Evolutionary conservation across 2,797 vertebrate genomes (phyloP).

Genomic region (Tangara arthus): DNA sequence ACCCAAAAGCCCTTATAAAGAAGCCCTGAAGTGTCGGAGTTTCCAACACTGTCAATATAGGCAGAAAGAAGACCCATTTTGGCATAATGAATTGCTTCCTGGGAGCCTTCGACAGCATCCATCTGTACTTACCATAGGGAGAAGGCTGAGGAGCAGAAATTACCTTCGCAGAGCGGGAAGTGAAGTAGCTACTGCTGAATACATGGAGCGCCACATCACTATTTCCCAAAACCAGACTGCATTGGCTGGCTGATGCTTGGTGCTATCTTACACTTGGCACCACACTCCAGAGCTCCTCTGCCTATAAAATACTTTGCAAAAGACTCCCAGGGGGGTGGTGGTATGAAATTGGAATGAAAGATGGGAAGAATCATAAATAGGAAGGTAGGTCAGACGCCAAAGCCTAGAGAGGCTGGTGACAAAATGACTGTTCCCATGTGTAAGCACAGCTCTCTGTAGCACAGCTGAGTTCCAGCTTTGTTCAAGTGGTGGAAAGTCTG

Average conservation of each 20-base stretch:
- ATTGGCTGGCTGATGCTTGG: background rate
- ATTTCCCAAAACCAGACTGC: background rate
- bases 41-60: background rate
- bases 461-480: conserved; percentile 16
- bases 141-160: background rate
- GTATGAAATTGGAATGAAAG: background rate
- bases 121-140: accelerated
- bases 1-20: background rate
- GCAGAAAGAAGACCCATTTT: background rate
- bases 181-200: background rate
- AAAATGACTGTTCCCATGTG: conserved; percentile 28
- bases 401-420: background rate
- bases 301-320: background rate
- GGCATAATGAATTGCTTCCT: background rate
- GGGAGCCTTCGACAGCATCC: background rate
- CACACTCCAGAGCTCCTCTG: background rate
- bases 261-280: background rate
- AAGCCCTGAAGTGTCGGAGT: background rate
- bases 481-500: background rate
- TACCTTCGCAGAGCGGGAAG: background rate
- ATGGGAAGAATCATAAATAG: background rate
- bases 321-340: background rate
- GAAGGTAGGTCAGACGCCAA: background rate
- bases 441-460: background rate
- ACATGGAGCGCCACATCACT: background rate